Evolutionary conservation across 2,113 vertebrate species (phyloP).

Genomic region (Misgurnus anguillicaudatus): DNA sequence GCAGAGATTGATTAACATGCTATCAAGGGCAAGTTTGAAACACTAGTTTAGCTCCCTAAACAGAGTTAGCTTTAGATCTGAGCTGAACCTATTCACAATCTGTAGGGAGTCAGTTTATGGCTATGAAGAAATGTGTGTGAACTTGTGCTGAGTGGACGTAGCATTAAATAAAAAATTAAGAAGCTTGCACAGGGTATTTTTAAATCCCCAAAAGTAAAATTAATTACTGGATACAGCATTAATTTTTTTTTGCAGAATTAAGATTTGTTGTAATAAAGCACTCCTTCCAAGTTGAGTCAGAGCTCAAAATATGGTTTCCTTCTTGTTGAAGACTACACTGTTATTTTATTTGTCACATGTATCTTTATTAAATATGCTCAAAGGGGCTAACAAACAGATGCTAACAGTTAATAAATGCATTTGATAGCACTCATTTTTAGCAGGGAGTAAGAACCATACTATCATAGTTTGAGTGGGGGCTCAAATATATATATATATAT

Average conservation of each 20-base stretch:
- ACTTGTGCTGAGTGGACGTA: background rate
- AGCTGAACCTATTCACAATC: too few species aligned
- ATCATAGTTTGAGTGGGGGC: background rate
- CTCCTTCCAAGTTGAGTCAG: background rate
- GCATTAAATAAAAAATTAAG: background rate
- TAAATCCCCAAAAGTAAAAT: background rate
- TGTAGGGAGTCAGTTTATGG: background rate
- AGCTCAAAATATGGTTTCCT: constrained; percentile 4
- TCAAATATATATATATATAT: too few species aligned
- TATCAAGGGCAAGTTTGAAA: constrained; percentile 41
- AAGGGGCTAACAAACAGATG: background rate
- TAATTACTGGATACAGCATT: background rate
- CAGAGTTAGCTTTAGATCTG: background rate
- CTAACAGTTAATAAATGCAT: background rate
- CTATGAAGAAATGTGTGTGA: background rate
- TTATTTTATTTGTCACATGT: background rate
- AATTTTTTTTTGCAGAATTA: background rate
- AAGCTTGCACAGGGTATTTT: background rate
- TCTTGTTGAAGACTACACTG: background rate
- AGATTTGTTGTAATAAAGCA: background rate
- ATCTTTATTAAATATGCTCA: constrained; percentile 5
- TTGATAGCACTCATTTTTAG: background rate
- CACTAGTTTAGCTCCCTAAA: background rate
- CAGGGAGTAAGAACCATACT: background rate
- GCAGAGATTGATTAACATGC: constrained; percentile 63